Evolutionary conservation across 2,113 vertebrate species (phyloP).

Genomic region (Pseudopodoces humilis): DNA sequence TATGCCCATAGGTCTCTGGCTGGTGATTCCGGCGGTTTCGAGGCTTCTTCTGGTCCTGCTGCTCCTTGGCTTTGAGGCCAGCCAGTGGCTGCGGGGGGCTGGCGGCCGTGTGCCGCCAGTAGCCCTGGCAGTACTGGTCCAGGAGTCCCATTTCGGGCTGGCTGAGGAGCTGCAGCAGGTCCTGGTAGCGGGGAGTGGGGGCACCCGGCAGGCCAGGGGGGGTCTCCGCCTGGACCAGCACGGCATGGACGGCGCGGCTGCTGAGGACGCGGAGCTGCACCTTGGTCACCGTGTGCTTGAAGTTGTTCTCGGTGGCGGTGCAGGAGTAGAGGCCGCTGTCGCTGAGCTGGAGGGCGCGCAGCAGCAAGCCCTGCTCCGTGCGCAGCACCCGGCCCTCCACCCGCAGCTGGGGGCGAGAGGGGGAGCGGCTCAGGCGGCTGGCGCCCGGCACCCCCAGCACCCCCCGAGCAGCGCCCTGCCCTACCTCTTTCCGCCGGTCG

Average conservation of each 20-base stretch:
- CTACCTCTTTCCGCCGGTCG: conserved; percentile 94
- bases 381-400: conserved; percentile 90
- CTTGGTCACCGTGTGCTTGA: conserved; percentile 91
- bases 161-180: conserved; percentile 94
- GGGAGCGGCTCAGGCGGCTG: not conserved
- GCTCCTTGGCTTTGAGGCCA: conserved; percentile 85
- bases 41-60: conserved; percentile 94
- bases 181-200: conserved; percentile 88
- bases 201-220: conserved; percentile 65
- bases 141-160: conserved; percentile 97
- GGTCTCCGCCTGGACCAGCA: conserved; percentile 82
- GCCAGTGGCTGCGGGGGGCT: conserved; percentile 77
- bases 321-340: conserved; percentile 94
- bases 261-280: conserved; percentile 92
- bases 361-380: conserved; percentile 91
- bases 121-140: conserved; percentile 98
- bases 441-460: rapidly evolving
- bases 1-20: conserved; percentile 80
- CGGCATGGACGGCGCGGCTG: conserved; percentile 84
- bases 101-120: conserved; percentile 87
- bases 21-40: conserved; percentile 95
- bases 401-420: conserved; percentile 79
- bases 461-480: rapidly evolving
- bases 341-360: conserved; percentile 87
- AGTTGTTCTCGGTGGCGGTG: conserved; percentile 98